These are phyloP conservation scores for Poecilia velifera DNA, from an alignment of 2,797 vertebrate genomes.

Conservation along the genomic window DNA sequence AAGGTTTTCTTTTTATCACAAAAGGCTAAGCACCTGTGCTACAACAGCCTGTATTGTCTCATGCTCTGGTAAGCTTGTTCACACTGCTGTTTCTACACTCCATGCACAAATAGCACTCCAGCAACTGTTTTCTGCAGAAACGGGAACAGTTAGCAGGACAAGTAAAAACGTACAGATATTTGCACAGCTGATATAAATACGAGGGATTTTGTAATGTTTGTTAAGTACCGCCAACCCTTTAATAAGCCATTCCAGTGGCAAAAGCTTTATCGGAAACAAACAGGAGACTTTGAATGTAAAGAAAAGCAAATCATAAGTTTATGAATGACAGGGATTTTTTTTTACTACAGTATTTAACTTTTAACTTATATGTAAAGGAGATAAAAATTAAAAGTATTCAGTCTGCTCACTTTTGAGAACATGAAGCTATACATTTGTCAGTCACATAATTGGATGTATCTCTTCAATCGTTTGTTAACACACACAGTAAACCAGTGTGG, in stretches of 20 bases:
- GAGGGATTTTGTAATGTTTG: neutral
- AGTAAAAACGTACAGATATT: neutral
- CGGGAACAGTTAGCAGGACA: neutral
- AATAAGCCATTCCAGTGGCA: neutral
- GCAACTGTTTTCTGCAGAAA: neutral
- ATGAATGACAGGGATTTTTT: neutral
- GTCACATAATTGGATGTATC: neutral
- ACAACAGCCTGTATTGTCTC: neutral
- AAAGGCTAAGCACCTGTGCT: conserved; percentile 4
- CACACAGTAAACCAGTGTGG: neutral
- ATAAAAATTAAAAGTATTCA: neutral
- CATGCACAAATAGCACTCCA: neutral
- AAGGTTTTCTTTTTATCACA: conserved; percentile 3
- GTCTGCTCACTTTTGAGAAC: neutral
- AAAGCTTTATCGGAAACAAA: neutral
- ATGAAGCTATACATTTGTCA: neutral
- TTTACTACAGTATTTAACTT: neutral
- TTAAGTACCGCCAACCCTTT: neutral
- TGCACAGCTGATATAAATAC: neutral
- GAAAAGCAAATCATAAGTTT: neutral
- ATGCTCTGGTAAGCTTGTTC: conserved; percentile 12
- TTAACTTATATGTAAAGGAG: neutral
- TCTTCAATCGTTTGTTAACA: neutral
- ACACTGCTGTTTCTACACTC: neutral
- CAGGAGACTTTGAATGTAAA: neutral